These are phyloP conservation scores for Pagetopsis macropterus DNA, from an alignment of 2,797 vertebrate genomes.

Conservation along the genomic window DNA sequence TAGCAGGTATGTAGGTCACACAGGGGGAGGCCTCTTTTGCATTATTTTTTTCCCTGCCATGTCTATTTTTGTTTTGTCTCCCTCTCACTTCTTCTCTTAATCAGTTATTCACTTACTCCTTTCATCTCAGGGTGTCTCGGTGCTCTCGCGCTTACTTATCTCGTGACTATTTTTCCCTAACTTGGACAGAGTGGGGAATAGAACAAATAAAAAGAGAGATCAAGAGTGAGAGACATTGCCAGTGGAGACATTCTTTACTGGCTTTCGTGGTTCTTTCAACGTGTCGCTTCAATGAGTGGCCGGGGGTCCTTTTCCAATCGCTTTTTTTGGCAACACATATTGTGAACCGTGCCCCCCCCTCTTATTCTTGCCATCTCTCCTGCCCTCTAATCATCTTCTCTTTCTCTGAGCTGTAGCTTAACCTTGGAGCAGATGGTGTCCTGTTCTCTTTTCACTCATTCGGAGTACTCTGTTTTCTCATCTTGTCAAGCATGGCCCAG, in stretches of 20 bases:
- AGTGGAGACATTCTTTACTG: constrained; percentile 31
- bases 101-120: constrained; percentile 72
- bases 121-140: constrained; percentile 62
- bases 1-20: constrained; percentile 83
- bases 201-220: constrained; percentile 35
- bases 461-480: constrained; percentile 83
- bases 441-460: constrained; percentile 86
- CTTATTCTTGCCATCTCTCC: constrained; percentile 49
- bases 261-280: constrained; percentile 29
- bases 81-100: constrained; percentile 69
- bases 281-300: constrained; percentile 49
- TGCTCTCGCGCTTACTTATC: constrained; percentile 41
- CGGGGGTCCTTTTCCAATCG: constrained; percentile 55
- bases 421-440: constrained; percentile 85
- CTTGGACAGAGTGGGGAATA: constrained; percentile 39
- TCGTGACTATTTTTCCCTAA: constrained; percentile 41
- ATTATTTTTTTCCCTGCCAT: constrained; percentile 67
- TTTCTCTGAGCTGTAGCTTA: constrained; percentile 52
- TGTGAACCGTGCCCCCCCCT: constrained; percentile 28
- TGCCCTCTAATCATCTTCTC: constrained; percentile 62
- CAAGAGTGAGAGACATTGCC: constrained; percentile 41
- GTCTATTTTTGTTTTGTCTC: constrained; percentile 81
- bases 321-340: constrained; percentile 44
- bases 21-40: constrained; percentile 77
- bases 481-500: constrained; percentile 87